Evolutionary conservation across 1,140 invertebrate species (phyloP).

Genomic region (Leguminivora glycinivorella): DNA sequence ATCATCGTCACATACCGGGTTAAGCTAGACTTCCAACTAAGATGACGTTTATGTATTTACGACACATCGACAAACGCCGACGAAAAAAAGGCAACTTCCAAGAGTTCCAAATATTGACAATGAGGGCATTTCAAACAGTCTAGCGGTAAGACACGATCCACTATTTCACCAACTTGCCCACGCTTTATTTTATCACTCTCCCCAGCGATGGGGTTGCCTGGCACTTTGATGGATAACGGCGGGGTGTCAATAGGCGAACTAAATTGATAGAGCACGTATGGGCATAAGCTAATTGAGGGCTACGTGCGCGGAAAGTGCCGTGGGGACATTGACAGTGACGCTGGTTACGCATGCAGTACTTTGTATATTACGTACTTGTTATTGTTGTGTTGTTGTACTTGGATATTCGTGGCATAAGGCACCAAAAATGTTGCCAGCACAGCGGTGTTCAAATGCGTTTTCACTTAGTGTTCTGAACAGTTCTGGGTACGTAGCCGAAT

Average conservation of each 20-base stretch:
- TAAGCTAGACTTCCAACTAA: too few relatives aligned
- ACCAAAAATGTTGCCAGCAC: too few relatives aligned
- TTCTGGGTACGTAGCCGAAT: too few relatives aligned
- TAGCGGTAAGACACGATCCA: neutral
- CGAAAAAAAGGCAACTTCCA: too few relatives aligned
- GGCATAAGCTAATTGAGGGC: slow-evolving; percentile 10
- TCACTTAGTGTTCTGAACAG: too few relatives aligned
- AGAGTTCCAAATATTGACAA: too few relatives aligned
- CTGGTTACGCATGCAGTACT: neutral
- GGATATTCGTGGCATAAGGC: too few relatives aligned
- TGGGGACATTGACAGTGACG: neutral
- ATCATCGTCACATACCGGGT: too few relatives aligned
- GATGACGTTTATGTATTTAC: too few relatives aligned
- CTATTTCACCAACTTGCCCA: neutral
- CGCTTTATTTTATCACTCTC: slow-evolving; percentile 42
- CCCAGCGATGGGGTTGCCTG: slow-evolving; percentile 35
- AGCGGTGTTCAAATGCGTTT: too few relatives aligned
- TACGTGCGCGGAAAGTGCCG: neutral
- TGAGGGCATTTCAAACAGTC: too few relatives aligned
- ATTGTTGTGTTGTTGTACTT: neutral
- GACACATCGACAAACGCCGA: too few relatives aligned
- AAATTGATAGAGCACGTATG: slow-evolving; percentile 67
- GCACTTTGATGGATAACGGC: slow-evolving; percentile 62
- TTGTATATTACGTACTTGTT: neutral
- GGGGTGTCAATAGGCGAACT: slow-evolving; percentile 57